Base-by-base conservation (phyloP, 2,797 vertebrate genomes). In the Melanotaenia parkinsoni region DNA sequence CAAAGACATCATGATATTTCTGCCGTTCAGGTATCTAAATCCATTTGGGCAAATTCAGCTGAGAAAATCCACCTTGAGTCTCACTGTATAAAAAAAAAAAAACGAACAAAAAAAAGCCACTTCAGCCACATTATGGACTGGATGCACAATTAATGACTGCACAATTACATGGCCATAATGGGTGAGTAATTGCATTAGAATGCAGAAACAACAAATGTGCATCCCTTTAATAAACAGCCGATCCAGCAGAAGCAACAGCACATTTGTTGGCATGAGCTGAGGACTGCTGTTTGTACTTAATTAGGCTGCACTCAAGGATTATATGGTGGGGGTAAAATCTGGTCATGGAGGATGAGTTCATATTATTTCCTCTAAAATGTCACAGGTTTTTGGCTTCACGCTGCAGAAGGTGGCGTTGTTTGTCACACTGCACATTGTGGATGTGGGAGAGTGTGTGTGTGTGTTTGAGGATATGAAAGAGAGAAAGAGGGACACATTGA, bases 161-260 rank as follows among this genome's bases (percentile, higher is more conserved):
- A 75, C 84, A 90, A 92, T 91, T 89, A 92, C 89, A 89, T 74
- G 91, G 84, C 86, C 83, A 80, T 91, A 89, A 92, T 89, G 83
- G 85, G 76, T 88, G 86, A 92, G 88, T 91, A 92, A 93, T 90
- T 91, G 87, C 89, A 86, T 93, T 89, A 86, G 74, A 87, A 92
- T 81, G 82, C 82, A 83, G 81, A 80, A 84, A 88, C 85, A 89
- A 91, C 84, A 88, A 92, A 89, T 68, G 83, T 80, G 86, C 80
- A 72, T 85, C 81, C 82, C 81, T 86, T 87, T 82, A 89, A 90
- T 90, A 87, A 83, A 84, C 67, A 47, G 37, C 70, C 67, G 37
- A 86, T 87, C 83, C 89, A 79, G 85, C 84, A 62, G 85, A 71
- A 58, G 77, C 77, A 63, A 79, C 86, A 67, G 74, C 86, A 79